Base-by-base conservation (phyloP, 2,888 invertebrate species). In the Alloscopus bannaensis region DNA sequence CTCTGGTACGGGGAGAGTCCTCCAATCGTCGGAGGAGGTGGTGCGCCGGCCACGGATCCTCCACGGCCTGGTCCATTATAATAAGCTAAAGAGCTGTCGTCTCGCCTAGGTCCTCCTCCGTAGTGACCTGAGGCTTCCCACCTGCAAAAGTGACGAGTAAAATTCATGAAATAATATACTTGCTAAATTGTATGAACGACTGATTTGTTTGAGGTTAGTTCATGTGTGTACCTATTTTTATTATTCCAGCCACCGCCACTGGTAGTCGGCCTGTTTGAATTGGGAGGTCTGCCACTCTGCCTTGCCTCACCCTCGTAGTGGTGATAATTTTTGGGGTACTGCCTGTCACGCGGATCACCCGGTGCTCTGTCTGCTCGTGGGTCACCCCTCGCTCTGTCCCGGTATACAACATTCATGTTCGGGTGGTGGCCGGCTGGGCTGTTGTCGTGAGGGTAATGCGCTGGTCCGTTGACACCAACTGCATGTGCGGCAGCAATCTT, bases 341-440 rank as follows among this genome's bases (percentile, higher is more conserved):
- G 47, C 57, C 76, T 50, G 18, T 76, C 76, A 3, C 81, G 65
- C 4, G 81, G 81, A 47, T 77, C 77, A 22, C 81, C 81, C 47
- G 81, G 81, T 24, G 71, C 81, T 4, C 76, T 28, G 2, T 65
- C 60, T 18, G 50, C 22, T 11, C 52, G 36, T 36, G 36, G 52
- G 20, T 52, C 52, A 3, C 52, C 47, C 40, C 40, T 3, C 40
- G 13, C 40, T 22, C 80, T 59, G 3, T 80, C 78, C 16, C 78
- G 31, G 28, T 71, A 71, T 2, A 78, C 77, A 2, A 78, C 69
- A 18, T 28, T 20, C 29, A 13, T 13, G 28, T 55, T 20, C 6
- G 68, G 52, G 36, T 31, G 24, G 47, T 52, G 55, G 1, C 31
- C n/a, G 8, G 22, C 11, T 16, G 65, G 2, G 40, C 3, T 22